Percentiles rank a stretch among this genome's conserved stretches.
These are phyloP conservation scores for Acanthochromis polyacanthus DNA, from an alignment of 2,113 vertebrate species.

Conservation along the genomic window DNA sequence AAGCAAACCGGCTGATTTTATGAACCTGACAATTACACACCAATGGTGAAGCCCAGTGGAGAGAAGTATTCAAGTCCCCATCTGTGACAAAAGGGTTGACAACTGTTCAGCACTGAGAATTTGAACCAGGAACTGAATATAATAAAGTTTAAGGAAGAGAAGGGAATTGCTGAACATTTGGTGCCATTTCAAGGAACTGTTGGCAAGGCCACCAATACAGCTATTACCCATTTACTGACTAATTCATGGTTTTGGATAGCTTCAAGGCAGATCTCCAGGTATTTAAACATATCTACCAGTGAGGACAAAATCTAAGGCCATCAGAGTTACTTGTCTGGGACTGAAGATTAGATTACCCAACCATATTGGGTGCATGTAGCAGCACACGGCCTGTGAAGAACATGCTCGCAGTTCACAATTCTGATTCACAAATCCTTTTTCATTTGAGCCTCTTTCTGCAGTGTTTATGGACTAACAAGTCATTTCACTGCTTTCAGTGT, in stretches of 20 bases:
- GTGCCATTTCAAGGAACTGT: neutral
- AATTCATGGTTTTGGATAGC: neutral
- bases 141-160: neutral
- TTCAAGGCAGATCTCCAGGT: neutral
- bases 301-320: neutral
- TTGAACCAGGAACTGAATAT: constrained; percentile 3
- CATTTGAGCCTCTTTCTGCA: constrained; percentile 17
- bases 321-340: neutral
- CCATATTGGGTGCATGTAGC: neutral
- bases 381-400: neutral
- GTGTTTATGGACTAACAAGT: constrained; percentile 61
- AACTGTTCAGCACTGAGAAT: neutral
- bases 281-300: neutral
- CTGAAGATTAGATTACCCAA: constrained; percentile 2
- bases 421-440: constrained; percentile 46
- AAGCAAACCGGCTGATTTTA: neutral
- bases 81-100: neutral
- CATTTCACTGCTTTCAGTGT: constrained; percentile 42
- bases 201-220: neutral
- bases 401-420: constrained; percentile 11
- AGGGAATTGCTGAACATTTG: neutral
- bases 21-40: neutral
- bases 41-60: neutral
- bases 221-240: neutral
- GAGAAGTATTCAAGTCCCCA: neutral